A percentile compares a stretch with the other conserved stretches of the same genome.
Conservation (phyloP, 2,797 vertebrate genomes). For the Thamnophis elegans region DNA sequence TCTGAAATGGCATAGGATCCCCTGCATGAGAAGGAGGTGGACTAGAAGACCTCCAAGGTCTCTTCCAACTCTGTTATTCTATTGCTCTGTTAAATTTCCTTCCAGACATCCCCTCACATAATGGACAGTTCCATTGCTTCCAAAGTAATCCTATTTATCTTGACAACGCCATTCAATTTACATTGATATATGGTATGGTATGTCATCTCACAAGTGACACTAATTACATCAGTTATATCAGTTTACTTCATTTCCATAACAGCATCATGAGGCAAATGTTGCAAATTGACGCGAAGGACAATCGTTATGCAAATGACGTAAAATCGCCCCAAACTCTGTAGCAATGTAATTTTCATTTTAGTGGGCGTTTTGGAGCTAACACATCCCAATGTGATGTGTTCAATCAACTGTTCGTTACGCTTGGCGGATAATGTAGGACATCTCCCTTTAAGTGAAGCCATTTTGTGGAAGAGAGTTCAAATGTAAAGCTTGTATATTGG, state of each 20-base stretch:
- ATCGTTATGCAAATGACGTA: background rate
- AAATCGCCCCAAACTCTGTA: background rate
- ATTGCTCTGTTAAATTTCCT: background rate
- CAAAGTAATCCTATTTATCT: background rate
- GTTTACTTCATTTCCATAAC: background rate
- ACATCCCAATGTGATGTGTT: background rate
- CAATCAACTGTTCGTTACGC: background rate
- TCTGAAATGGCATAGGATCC: background rate
- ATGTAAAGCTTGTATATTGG: background rate
- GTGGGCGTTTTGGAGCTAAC: background rate
- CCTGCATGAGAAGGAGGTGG: background rate
- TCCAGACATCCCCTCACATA: background rate
- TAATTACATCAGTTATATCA: background rate
- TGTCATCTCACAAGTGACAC: background rate
- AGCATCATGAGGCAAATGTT: background rate
- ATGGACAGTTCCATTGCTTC: background rate
- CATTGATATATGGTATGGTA: background rate
- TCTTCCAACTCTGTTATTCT: background rate
- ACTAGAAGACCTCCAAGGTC: background rate
- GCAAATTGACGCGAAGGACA: background rate
- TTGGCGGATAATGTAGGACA: background rate
- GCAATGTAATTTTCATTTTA: background rate
- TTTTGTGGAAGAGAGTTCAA: background rate
- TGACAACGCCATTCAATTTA: background rate
- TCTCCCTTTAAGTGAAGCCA: background rate